Base-by-base conservation (phyloP, 1,140 invertebrate genomes). In the Platorchestia sp. region DNA sequence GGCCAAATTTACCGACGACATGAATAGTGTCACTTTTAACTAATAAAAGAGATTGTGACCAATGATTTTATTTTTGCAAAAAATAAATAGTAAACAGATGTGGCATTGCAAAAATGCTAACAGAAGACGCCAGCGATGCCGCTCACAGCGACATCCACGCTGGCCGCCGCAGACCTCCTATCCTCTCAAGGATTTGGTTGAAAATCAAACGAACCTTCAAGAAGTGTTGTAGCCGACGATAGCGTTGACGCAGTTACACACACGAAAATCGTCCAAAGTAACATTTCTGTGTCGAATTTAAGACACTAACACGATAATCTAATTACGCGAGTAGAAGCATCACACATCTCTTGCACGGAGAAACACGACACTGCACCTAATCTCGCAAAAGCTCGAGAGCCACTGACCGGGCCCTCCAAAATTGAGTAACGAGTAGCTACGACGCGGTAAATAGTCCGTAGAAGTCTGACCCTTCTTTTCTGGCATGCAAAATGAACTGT, bases 201-300 rank as follows among this genome's bases (percentile, higher is more conserved):
- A 42, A 89, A 42, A 89, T 89, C 41, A 75, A 89, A 89, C 87
- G 36, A 89, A 89, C 87, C 87, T 89, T 89, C 87, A 89, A 89
- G 87, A 89, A 42, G 10, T 89, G 87, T 89, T 7, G 43, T 89
- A 14, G n/a, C 87, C 42, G 87, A 89, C 43, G 87, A 89, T 14
- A 41, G 43, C 42, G n/a, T 7, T 19, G 43, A 42, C 0, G 87
- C 87, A 27, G 43, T 42, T 3, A 44, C n/a, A 89, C 87, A 89
- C n/a, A 89, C 43, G n/a, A 89, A 42, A 19, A 89, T 41, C 43
- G 87, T 89, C 87, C 87, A 89, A 5, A 89, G 87, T 42, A 89
- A 42, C 87, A 89, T 89, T 89, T 89, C 41, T 10, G 87, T 6
- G 87, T 36, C 87, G 14, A 89, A 44, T 44, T 19, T 36, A 36